These are phyloP conservation scores for Cygnus atratus DNA, from an alignment of 2,113 vertebrate genomes.

Conservation along the genomic window DNA sequence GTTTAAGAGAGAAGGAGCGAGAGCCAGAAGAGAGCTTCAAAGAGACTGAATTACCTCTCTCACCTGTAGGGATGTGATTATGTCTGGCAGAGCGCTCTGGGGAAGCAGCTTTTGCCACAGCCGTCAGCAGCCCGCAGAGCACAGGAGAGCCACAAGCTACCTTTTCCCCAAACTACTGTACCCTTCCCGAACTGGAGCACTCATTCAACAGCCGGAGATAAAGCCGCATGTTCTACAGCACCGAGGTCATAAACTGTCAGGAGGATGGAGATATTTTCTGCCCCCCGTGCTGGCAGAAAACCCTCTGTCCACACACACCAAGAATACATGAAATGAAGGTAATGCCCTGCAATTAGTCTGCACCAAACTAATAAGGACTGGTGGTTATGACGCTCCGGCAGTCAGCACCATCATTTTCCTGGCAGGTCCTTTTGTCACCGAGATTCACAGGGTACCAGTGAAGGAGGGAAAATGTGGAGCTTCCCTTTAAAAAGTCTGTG, in stretches of 20 bases:
- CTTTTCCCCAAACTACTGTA: neutral
- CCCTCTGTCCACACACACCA: neutral
- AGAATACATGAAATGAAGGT: neutral
- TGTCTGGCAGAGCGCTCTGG: neutral
- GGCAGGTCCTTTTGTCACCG: slow-evolving; percentile 9
- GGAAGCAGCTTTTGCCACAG: neutral
- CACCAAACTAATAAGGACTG: neutral
- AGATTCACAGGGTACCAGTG: neutral
- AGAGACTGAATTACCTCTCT: slow-evolving; percentile 1
- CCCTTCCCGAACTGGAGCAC: neutral
- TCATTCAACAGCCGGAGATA: neutral
- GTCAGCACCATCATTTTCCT: neutral
- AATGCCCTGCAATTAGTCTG: neutral
- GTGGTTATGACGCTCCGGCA: neutral
- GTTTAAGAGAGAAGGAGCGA: neutral
- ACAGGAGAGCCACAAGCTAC: neutral
- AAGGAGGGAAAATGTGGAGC: neutral
- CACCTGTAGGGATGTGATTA: slow-evolving; percentile 28
- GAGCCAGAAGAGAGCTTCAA: neutral
- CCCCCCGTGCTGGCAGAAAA: neutral
- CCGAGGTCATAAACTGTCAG: neutral
- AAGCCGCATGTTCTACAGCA: neutral
- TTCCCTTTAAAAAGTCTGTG: slow-evolving; percentile 30
- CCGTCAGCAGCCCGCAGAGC: neutral
- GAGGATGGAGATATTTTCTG: neutral